Percentiles rank a stretch among this genome's conserved stretches.
Evolutionary conservation across 2,888 invertebrate genomes (phyloP).

Genomic region (Synanthedon myopaeformis): DNA sequence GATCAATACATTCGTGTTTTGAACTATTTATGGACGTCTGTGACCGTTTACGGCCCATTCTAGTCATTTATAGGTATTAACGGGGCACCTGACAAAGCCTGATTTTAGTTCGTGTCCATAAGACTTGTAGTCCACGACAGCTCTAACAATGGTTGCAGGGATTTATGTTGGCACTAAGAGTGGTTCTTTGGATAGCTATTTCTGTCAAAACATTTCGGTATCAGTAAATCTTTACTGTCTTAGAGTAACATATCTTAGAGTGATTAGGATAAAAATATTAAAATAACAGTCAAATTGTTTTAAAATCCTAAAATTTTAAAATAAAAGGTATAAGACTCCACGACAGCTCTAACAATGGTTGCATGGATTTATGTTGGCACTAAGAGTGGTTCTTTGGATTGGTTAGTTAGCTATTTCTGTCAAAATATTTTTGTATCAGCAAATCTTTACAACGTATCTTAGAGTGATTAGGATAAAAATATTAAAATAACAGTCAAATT

Average conservation of each 20-base stretch:
- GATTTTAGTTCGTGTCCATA: slow-evolving; percentile 31
- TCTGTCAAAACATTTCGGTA: too few species aligned
- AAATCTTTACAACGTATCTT: too few species aligned
- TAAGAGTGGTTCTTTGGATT: slow-evolving; percentile 35
- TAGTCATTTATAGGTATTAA: slow-evolving; percentile 28
- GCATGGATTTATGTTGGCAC: slow-evolving; percentile 41
- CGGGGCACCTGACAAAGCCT: slow-evolving; percentile 29
- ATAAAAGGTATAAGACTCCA: too few species aligned
- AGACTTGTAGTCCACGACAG: slow-evolving; percentile 25
- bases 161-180: slow-evolving; percentile 45
- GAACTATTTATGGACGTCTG: slow-evolving; percentile 22
- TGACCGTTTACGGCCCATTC: slow-evolving; percentile 24
- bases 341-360: slow-evolving; percentile 32
- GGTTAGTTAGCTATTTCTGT: too few species aligned
- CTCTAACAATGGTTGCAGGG: slow-evolving; percentile 29
- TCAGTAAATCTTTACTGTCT: too few species aligned
- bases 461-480: too few species aligned
- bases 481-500: too few species aligned
- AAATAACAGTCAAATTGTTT: too few species aligned
- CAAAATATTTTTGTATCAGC: too few species aligned
- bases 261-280: too few species aligned
- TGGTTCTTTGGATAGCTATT: slow-evolving; percentile 24
- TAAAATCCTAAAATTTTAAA: too few species aligned
- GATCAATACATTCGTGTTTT: slow-evolving; percentile 16
- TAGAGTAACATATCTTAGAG: too few species aligned